phyloP scores from a whole-genome alignment of 2,113 vertebrate genomes.

The Tringa solitaria region DNA sequence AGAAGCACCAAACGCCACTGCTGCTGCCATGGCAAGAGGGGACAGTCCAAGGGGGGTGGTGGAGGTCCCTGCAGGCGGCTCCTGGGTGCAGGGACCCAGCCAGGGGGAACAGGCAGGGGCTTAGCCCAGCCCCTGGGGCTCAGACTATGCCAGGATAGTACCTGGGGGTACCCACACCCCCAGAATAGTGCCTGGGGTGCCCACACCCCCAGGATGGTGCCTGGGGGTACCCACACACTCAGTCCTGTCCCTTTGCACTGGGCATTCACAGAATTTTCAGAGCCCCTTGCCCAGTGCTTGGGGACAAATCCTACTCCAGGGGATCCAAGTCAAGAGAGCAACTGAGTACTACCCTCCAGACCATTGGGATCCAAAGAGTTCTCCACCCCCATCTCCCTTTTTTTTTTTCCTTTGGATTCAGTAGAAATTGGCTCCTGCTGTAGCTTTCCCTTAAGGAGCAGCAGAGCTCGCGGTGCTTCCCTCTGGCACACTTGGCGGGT shows the following conservation, averaged over 20 bases:
- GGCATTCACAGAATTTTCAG: rapidly evolving
- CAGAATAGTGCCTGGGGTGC: not conserved
- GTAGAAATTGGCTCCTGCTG: rapidly evolving
- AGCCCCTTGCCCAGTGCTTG: not conserved
- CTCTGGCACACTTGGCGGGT: not conserved
- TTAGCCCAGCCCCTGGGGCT: not conserved
- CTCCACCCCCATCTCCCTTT: not conserved
- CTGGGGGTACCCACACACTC: rapidly evolving
- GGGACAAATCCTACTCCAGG: not conserved
- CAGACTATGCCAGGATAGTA: not conserved
- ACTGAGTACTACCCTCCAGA: not conserved
- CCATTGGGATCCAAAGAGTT: not conserved
- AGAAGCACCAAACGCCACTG: not conserved
- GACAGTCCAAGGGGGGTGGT: not conserved
- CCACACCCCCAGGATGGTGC: not conserved
- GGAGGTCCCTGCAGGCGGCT: not conserved
- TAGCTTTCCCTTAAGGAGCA: rapidly evolving
- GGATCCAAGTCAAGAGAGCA: not conserved
- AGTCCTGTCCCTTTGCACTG: rapidly evolving
- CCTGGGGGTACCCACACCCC: not conserved
- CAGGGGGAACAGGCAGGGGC: too few relatives aligned
- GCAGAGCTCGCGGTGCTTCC: not conserved
- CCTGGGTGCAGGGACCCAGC: not conserved
- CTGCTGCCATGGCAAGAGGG: not conserved
- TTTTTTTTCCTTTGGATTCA: not conserved